Evolutionary conservation across 2,888 invertebrate genomes (phyloP), one percentile per base, ranked within the genome.

Genomic region (Meiosimyza platycephala): DNA sequence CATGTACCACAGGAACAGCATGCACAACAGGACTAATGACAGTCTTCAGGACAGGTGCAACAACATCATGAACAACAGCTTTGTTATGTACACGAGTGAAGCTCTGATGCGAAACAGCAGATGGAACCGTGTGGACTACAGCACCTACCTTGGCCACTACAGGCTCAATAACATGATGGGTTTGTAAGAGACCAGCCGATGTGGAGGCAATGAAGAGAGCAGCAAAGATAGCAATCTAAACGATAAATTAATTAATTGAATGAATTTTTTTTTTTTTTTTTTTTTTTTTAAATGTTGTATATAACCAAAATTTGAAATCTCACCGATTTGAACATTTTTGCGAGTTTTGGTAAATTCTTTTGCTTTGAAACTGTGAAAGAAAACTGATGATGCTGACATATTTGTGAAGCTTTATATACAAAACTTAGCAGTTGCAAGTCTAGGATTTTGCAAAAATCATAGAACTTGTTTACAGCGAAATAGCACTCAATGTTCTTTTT

Each of bases 71-170:
- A 22, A 76, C 78, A 1, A 88, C 86, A 18, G 89, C 88, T 2
- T 89, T 87, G 57, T 88, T 86, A 71, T 85, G 89, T n/a, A 89
- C 83, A 75, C 89, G 89, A 1, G 89, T 82, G 47, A 90, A 88
- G 68, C 90, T 89, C 79, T 90, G 90, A 73, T 90, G 90, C 13
- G 90, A 90, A 0, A 90, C 88, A 4, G 90, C 86, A 9, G 83
- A 76, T 18, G 76, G 89, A 80, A 88, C 88, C 47, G 81, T 79
- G 70, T 85, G 84, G 1, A 86, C 82, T 16, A 83, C 79, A 40
- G 80, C 76, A 51, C 84, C 85, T n/a, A 86, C 80, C 70, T 85
- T 85, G 55, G 83, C 80, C 48, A 87, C 78, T 18, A 83, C 79
- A 12, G 86, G 85, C 72, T 85, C 84, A 65, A 84, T 80, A 48